Conservation (phyloP, 2,797 vertebrate genomes). For the Eremophila alpestris region DNA sequence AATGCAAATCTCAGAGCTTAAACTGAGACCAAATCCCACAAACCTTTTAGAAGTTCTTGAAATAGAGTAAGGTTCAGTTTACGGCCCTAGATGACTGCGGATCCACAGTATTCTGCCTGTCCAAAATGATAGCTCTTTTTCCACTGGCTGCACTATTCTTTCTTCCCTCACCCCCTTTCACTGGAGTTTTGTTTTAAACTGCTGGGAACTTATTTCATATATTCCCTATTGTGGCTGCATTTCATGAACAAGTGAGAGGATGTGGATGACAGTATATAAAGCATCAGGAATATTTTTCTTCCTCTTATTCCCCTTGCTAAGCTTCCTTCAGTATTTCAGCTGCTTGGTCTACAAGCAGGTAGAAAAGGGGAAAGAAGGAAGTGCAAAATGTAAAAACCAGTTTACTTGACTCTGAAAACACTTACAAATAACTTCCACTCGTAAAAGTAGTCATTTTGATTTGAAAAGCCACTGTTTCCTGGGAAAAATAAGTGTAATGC, state of each 20-base stretch:
- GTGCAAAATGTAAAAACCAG: neutral
- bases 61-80: neutral
- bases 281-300: neutral
- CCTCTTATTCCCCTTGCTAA: neutral
- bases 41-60: neutral
- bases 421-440: neutral
- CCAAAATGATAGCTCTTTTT: neutral
- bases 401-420: neutral
- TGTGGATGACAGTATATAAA: neutral
- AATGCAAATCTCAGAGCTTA: constrained; percentile 31
- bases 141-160: neutral
- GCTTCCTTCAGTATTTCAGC: neutral
- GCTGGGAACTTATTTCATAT: neutral
- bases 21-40: neutral
- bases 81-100: neutral
- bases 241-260: neutral
- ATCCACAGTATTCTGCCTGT: neutral
- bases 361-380: neutral
- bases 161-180: neutral
- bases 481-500: accelerated
- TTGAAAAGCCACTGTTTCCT: neutral
- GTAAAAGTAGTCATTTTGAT: neutral
- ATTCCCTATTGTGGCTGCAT: neutral
- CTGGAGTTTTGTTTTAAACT: neutral
- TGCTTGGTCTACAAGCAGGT: neutral